A percentile compares a stretch with the other conserved stretches of the same genome.
phyloP scores from a whole-genome alignment of 2,113 vertebrate species.

The Labrus mixtus region DNA sequence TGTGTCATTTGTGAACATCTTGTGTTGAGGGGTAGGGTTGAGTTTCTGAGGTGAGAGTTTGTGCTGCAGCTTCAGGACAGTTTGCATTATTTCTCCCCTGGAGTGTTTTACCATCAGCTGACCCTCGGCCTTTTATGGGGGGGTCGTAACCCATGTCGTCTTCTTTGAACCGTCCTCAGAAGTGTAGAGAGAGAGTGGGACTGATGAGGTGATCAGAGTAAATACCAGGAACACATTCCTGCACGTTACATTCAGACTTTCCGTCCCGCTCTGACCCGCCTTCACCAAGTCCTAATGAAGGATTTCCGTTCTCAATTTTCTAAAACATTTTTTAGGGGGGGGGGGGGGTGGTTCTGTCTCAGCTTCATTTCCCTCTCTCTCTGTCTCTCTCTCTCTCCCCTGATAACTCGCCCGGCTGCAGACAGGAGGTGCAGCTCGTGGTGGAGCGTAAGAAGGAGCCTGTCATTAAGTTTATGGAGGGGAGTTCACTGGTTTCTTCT shows the following conservation, averaged over 20 bases:
- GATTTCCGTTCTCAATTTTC: constrained; percentile 36
- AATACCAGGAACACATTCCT: constrained; percentile 30
- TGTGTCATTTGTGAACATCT: not conserved
- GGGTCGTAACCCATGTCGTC: constrained; percentile 34
- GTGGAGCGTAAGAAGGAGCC: constrained; percentile 28
- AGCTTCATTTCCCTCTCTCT: not conserved
- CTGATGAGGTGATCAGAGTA: constrained; percentile 23
- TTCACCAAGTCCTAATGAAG: constrained; percentile 39
- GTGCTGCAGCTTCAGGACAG: constrained; percentile 17
- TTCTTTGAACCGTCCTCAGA: constrained; percentile 13
- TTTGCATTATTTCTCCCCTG: not conserved
- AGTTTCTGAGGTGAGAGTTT: too few relatives aligned
- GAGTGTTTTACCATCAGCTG: constrained; percentile 17
- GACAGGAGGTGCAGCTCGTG: constrained; percentile 22
- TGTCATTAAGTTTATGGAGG: constrained; percentile 32
- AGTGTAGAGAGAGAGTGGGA: constrained; percentile 14
- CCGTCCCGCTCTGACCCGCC: constrained; percentile 22
- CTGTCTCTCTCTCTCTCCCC: not conserved
- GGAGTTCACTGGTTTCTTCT: not conserved
- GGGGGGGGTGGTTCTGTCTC: constrained; percentile 9
- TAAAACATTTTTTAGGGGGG: too few relatives aligned
- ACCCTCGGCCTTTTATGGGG: constrained; percentile 40
- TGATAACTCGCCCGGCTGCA: constrained; percentile 1
- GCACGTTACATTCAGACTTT: constrained; percentile 35
- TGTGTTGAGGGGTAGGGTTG: too few relatives aligned